Conservation (phyloP, 2,113 vertebrate species). For the Peromyscus californicus region DNA sequence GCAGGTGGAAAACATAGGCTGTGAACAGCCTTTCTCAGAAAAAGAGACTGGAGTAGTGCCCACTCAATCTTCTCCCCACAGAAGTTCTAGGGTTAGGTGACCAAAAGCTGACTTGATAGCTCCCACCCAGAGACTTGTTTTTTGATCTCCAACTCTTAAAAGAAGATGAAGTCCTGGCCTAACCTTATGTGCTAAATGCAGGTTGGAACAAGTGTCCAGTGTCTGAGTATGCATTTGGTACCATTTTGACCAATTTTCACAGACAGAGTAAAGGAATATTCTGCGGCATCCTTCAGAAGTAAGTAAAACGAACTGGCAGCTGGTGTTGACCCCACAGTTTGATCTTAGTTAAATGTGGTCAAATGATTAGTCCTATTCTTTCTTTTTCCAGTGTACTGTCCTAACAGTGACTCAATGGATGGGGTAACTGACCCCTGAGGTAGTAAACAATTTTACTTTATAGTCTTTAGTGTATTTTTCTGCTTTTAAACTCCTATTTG, state of each 20-base stretch:
- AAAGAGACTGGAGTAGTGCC: background rate
- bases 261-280: background rate
- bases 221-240: background rate
- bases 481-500: background rate
- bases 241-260: background rate
- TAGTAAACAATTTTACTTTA: background rate
- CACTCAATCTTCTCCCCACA: background rate
- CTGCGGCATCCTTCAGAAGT: background rate
- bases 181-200: background rate
- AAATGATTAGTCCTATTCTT: background rate
- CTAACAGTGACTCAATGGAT: background rate
- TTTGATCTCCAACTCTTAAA: background rate
- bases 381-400: background rate
- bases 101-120: background rate
- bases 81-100: background rate
- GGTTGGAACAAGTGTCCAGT: background rate
- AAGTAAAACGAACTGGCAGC: background rate
- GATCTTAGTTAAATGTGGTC: background rate
- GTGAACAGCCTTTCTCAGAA: background rate
- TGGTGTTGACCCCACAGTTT: background rate
- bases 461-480: conserved; percentile 15
- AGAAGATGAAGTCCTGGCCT: background rate
- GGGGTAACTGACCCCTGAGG: background rate
- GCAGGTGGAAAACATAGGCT: conserved; percentile 15
- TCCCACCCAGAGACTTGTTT: background rate